Base-by-base conservation (phyloP, 2,113 vertebrate species). In the Megaceryle torquata region DNA sequence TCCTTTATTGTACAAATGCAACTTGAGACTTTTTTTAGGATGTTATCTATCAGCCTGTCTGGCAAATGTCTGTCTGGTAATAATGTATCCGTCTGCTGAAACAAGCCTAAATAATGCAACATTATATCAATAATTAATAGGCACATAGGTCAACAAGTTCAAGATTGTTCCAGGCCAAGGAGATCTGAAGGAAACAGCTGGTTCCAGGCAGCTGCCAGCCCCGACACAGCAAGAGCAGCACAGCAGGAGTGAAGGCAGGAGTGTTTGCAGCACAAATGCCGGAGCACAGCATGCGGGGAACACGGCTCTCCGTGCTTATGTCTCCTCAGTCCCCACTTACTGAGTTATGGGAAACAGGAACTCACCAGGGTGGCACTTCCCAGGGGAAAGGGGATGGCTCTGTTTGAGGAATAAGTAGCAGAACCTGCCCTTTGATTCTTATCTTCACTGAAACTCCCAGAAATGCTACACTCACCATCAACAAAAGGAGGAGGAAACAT, bases 71-170 rank as follows among this genome's bases (percentile, higher is more conserved):
- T 96, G 95, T 87, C 97, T 83, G 79, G 93, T 87, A 95, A 96
- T 96, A 97, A 96, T 78, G 92, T 92, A 92, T 89, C 95, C 1
- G 64, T 94, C 95, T 97, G 87, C 94, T 96, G 93, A 96, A 97
- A 86, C 87, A 91, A 91, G 82, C 74, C 95, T 97, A 94, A 97
- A 97, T 97, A 97, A 97, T 97, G 94, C 92, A 97, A 91, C 29
- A 15, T 77, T 83, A 51, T 81, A 97, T 97, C 94, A 96, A 97
- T 97, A 96, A 96, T 97, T 96, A 96, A 97, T 81, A 90, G 92
- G 70, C 92, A 78, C 50, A 57, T 3, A 76, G 97, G 97, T 96
- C 96, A 97, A 96, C 82, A 94, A 96, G 97, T 95, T 97, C 95
- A 96, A 41, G 86, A 95, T 78, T 85, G 88, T 75, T 76, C 72